These are phyloP conservation scores for Corynorhinus townsendii DNA, from an alignment of 2,113 vertebrate genomes.

Conservation along the genomic window DNA sequence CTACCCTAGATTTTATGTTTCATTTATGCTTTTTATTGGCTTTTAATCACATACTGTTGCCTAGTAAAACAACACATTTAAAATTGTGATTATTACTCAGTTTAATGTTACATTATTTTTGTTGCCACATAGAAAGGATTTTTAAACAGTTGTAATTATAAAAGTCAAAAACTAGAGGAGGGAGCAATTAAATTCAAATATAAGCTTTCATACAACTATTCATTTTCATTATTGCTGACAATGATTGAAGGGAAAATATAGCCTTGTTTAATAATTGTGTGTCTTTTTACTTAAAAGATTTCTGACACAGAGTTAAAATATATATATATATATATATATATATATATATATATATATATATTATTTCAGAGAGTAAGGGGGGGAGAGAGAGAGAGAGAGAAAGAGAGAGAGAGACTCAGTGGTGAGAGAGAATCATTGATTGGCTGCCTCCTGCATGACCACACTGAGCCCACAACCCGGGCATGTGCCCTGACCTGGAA, in stretches of 20 bases:
- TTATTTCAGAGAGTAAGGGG: no score
- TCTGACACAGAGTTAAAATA: background rate
- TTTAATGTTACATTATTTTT: constrained; percentile 23
- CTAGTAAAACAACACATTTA: background rate
- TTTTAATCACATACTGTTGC: background rate
- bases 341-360: no score
- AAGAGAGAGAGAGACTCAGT: no score
- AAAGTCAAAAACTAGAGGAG: background rate
- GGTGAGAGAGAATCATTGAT: no score
- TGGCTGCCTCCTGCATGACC: no score
- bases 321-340: no score
- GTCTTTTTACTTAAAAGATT: background rate
- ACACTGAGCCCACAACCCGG: no score
- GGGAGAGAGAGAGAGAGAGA: no score
- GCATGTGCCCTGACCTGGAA: no score
- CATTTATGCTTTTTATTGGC: constrained; percentile 19
- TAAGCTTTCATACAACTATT: background rate
- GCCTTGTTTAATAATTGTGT: background rate
- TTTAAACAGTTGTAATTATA: background rate
- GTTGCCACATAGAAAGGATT: background rate
- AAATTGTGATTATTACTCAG: constrained; percentile 5
- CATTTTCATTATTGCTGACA: background rate
- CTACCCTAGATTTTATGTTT: background rate
- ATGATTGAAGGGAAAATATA: background rate
- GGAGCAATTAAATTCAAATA: background rate